These are phyloP conservation scores for Colaptes auratus DNA, from an alignment of 2,113 vertebrate genomes.

Conservation along the genomic window DNA sequence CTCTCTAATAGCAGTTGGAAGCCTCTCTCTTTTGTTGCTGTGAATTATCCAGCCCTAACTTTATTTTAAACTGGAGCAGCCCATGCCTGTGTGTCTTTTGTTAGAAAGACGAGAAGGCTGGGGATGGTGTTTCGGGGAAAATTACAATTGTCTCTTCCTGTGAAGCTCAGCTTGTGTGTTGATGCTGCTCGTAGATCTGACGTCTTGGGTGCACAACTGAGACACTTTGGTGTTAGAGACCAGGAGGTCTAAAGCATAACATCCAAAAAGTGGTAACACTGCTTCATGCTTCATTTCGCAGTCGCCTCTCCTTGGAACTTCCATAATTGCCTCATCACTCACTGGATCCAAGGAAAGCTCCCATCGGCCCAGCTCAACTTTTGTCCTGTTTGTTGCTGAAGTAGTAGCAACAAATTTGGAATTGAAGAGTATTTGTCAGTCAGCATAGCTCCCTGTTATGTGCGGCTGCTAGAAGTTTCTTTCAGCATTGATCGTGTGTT, in stretches of 20 bases:
- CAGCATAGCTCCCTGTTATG: background rate
- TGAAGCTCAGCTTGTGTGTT: background rate
- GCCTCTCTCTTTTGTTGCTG: background rate
- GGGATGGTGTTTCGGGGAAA: background rate
- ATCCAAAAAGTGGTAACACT: background rate
- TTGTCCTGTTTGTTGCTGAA: background rate
- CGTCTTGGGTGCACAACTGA: accelerated
- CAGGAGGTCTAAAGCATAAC: background rate
- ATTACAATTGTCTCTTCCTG: background rate
- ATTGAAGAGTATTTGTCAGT: background rate
- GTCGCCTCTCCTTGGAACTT: background rate
- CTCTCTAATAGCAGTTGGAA: background rate
- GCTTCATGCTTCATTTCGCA: background rate
- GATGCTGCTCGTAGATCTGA: background rate
- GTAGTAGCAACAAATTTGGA: background rate
- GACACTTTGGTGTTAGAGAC: background rate
- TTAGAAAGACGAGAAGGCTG: background rate
- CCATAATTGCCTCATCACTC: background rate
- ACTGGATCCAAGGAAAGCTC: background rate
- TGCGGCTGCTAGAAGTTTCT: background rate
- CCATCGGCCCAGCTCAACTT: background rate
- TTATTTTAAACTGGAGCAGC: constrained; percentile 1
- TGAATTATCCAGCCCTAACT: background rate
- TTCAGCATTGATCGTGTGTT: background rate
- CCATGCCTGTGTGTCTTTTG: background rate